phyloP scores from a whole-genome alignment of 2,888 invertebrate species.

The Caradrina kadenii region DNA sequence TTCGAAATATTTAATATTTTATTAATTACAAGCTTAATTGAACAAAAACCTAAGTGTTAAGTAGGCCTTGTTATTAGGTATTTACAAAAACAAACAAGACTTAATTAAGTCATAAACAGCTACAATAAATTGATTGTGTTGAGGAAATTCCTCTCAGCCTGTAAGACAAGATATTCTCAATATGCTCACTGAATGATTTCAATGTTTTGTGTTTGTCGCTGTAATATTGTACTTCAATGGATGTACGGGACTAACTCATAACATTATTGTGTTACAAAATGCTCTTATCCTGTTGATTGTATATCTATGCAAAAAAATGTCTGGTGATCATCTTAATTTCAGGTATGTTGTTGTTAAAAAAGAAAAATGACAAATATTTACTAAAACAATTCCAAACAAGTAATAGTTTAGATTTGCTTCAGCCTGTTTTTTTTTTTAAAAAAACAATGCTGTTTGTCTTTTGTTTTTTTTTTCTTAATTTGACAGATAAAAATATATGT shows the following conservation, averaged over 20 bases:
- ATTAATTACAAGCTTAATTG: background rate
- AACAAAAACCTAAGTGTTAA: constrained; percentile 1
- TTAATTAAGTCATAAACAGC: constrained; percentile 27
- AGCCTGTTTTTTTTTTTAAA: no score
- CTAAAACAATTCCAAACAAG: no score
- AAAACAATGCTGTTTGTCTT: no score
- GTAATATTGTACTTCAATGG: background rate
- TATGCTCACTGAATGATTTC: constrained; percentile 20
- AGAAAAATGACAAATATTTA: background rate
- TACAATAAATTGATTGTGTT: constrained; percentile 32
- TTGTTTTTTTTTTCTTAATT: no score
- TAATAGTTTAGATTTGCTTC: no score
- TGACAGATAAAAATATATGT: no score
- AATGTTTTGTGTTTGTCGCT: constrained; percentile 44
- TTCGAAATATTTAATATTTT: no score
- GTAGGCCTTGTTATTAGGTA: background rate
- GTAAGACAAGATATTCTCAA: constrained; percentile 29
- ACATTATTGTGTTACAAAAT: constrained; percentile 31
- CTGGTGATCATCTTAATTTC: background rate
- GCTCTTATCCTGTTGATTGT: constrained; percentile 27
- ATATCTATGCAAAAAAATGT: constrained; percentile 30
- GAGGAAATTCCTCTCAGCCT: constrained; percentile 21
- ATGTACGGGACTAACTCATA: constrained; percentile 21
- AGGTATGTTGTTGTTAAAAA: background rate
- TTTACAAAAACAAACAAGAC: constrained; percentile 16